These are phyloP conservation scores for Turdus rufiventris DNA, from an alignment of 2,113 vertebrate species.

Conservation along the genomic window DNA sequence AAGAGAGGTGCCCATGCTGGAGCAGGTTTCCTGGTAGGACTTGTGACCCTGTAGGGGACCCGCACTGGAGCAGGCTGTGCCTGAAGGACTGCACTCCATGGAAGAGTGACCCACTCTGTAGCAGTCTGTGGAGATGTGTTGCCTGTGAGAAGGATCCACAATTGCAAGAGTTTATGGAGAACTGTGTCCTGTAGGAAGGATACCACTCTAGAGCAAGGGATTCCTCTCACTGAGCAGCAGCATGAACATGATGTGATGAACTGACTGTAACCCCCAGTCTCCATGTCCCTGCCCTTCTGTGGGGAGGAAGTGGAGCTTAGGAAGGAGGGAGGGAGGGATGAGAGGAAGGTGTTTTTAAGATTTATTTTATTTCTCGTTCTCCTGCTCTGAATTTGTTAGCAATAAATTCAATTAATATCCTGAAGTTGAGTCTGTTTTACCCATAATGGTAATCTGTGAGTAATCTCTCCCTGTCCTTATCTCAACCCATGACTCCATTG, in stretches of 20 bases:
- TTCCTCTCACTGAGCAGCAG: background rate
- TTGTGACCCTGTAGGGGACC: background rate
- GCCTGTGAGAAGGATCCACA: background rate
- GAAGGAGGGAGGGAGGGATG: background rate
- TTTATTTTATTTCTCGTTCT: background rate
- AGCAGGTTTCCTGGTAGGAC: background rate
- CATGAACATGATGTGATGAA: background rate
- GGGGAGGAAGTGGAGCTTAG: background rate
- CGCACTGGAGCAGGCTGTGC: background rate
- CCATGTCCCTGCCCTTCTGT: background rate
- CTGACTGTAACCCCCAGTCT: background rate
- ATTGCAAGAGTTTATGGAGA: background rate
- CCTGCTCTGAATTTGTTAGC: background rate
- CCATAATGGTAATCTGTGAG: background rate
- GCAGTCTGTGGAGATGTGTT: background rate
- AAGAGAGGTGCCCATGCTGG: background rate
- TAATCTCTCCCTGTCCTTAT: background rate
- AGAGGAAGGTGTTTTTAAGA: background rate
- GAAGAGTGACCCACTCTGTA: background rate
- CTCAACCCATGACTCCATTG: background rate
- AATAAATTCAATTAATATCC: background rate
- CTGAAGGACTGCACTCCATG: background rate
- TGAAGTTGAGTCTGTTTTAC: background rate
- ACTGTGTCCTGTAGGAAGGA: background rate
- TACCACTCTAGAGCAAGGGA: background rate